Evolutionary conservation across 2,113 vertebrate genomes (phyloP).

Genomic region (Argyrosomus japonicus): DNA sequence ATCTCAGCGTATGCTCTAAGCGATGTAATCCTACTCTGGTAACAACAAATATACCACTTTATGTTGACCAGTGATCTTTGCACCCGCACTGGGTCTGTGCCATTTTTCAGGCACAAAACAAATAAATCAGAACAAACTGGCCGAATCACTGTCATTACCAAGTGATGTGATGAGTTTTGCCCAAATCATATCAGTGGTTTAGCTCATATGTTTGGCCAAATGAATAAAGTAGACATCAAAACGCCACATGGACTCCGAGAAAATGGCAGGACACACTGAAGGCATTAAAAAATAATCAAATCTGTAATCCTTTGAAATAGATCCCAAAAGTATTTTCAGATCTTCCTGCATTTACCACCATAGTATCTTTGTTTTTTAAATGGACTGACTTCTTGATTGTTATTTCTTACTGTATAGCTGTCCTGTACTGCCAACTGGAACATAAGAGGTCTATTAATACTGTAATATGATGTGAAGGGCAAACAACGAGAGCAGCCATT

Average conservation of each 20-base stretch:
- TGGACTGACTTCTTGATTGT: conserved; percentile 42
- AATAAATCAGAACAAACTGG: neutral
- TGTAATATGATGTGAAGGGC: conserved; percentile 63
- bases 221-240: neutral
- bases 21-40: neutral
- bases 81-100: neutral
- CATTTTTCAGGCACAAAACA: neutral
- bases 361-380: conserved; percentile 17
- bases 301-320: neutral
- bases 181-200: neutral
- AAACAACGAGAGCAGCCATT: conserved; percentile 59
- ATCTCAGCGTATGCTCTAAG: neutral
- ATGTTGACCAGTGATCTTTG: neutral
- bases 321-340: neutral
- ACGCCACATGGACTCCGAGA: neutral
- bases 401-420: conserved; percentile 40
- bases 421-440: conserved; percentile 25
- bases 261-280: neutral
- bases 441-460: conserved; percentile 52
- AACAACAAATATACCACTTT: conserved; percentile 2
- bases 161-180: neutral
- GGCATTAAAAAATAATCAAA: neutral
- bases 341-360: neutral
- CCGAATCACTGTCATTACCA: neutral
- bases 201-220: neutral